Evolutionary conservation across 1,140 invertebrate genomes (phyloP).

Genomic region (Sycophila sp.): DNA sequence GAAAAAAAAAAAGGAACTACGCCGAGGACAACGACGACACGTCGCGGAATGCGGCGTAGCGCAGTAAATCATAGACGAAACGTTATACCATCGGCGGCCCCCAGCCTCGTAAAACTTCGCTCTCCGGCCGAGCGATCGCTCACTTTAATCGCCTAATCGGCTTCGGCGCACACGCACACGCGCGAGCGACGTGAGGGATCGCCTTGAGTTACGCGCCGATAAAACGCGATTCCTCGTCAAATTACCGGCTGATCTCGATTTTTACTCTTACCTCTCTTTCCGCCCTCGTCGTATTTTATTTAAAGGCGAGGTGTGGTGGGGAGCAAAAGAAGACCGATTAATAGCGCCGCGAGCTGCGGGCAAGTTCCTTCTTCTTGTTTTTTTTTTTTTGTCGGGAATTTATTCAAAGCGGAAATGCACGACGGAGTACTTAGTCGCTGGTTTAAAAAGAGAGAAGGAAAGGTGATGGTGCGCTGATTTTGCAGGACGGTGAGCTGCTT

Average conservation of each 20-base stretch:
- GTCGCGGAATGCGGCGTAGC: constrained; percentile 18
- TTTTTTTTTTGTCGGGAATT: background rate
- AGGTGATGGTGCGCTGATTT: background rate
- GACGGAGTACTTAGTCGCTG: background rate
- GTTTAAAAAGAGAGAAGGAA: background rate
- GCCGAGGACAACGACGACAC: constrained; percentile 19
- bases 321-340: background rate
- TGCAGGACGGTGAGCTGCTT: background rate
- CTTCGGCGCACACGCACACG: background rate
- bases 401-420: background rate
- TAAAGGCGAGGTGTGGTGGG: background rate
- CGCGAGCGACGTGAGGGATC: background rate
- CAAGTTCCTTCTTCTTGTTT: background rate
- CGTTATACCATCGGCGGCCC: background rate
- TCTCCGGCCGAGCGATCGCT: background rate
- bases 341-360: background rate
- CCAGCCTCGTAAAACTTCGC: constrained; percentile 1
- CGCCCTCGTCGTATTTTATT: background rate
- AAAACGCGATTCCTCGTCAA: background rate
- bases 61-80: constrained; percentile 39
- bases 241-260: background rate
- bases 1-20: too few species aligned
- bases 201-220: background rate
- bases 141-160: constrained; percentile 19
- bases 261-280: background rate